phyloP scores from a whole-genome alignment of 2,113 vertebrate species.

The Notiomystis cincta region DNA sequence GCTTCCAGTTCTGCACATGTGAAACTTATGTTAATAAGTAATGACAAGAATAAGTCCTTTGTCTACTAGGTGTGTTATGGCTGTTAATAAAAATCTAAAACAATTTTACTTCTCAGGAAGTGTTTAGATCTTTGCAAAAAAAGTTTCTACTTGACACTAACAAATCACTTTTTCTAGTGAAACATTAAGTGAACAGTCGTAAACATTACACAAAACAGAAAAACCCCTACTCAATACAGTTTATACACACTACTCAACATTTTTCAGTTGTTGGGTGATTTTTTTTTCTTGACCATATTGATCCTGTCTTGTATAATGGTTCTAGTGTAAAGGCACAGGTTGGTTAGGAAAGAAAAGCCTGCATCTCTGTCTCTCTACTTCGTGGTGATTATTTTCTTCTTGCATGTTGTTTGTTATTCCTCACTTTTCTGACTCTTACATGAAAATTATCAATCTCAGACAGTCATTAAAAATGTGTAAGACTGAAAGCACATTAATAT shows the following conservation, averaged over 20 bases:
- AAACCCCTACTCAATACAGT: slow-evolving; percentile 54
- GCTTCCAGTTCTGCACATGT: background rate
- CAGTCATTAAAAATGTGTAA: background rate
- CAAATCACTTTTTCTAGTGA: slow-evolving; percentile 63
- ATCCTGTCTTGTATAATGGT: slow-evolving; percentile 78
- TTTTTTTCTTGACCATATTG: slow-evolving; percentile 49
- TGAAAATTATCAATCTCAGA: background rate
- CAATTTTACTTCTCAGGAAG: background rate
- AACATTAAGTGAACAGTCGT: slow-evolving; percentile 63
- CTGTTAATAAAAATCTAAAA: slow-evolving; percentile 42
- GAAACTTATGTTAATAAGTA: background rate
- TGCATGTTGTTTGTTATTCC: slow-evolving; percentile 11
- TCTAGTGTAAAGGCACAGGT: slow-evolving; percentile 90
- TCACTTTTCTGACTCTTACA: slow-evolving; percentile 33
- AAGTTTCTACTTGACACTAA: slow-evolving; percentile 29
- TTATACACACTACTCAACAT: slow-evolving; percentile 76
- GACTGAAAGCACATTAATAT: background rate
- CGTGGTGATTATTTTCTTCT: background rate
- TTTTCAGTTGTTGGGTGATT: slow-evolving; percentile 68
- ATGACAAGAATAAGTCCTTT: background rate
- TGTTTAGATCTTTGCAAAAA: slow-evolving; percentile 18
- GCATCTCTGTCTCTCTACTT: slow-evolving; percentile 30
- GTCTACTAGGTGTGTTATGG: background rate
- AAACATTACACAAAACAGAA: slow-evolving; percentile 69
- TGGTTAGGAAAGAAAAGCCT: slow-evolving; percentile 81